Evolutionary conservation across 1,140 invertebrate genomes (phyloP), one percentile per base, ranked within the genome.

Genomic region (Brachystomella parvula): DNA sequence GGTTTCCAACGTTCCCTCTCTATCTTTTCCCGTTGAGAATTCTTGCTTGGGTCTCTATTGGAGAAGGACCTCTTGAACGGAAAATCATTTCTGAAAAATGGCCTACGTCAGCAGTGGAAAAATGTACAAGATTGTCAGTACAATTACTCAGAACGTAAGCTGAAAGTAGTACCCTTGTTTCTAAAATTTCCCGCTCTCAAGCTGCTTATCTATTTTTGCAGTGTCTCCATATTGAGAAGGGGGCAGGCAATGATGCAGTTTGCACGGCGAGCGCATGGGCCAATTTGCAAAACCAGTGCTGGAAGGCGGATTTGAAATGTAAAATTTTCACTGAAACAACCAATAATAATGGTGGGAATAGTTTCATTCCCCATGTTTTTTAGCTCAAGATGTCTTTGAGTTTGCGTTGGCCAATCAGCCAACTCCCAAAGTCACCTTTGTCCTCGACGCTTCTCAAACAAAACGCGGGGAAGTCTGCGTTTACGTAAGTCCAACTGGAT

Each of bases 391-490:
- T 19, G 21, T 53, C 24, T 53, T 17, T 24, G 12, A 53, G 21
- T 53, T 53, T 53, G 49, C 12, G 6, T 6, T 53, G 12, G 49
- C 12, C 49, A 53, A 53, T 26, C 49, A 53, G 24, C 49, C 49
- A 6, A 53, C 49, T 12, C 49, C 49, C 6, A 24, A 24, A 19
- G 24, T 24, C 9, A 15, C 21, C 3, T 53, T 19, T 26, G 49
- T 53, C 6, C 49, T 53, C 24, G 49, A 53, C 49, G 49, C 49
- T 53, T 53, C 49, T 24, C 49, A 53, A 53, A 53, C 49, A 24
- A 24, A 12, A 6, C 21, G 12, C 12, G 49, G 49, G 24, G 49
- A 53, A 26, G 24, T 26, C 49, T 53, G 49, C 24, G 49, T 53
- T 26, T 53, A 53, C 21, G 49, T 53, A 53, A 24, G 24, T 17